Evolutionary conservation across 1,140 invertebrate species (phyloP), one percentile per base, ranked within the genome.

Genomic region (Zaprionus vittiger): DNA sequence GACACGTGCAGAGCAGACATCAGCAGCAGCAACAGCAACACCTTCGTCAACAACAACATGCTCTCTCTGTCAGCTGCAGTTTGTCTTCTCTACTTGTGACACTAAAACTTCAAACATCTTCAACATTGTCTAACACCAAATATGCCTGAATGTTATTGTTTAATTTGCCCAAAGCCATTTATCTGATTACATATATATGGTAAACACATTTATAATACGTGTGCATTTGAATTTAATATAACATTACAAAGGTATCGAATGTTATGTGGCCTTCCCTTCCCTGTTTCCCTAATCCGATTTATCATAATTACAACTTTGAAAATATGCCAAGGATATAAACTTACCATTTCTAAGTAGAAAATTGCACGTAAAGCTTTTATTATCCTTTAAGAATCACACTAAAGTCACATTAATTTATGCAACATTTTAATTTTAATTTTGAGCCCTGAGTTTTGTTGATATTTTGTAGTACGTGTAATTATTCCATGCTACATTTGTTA

Each of bases 1-100:
- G 15, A 56, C 54, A 56, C 54, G 54, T 28, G 54, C 54, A 56
- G 47, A 24, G 20, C 20, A 9, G n/a, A 47, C 47, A 52, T 15
- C 41, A 47, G 2, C 47, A 12, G 20, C n/a, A 12, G 2, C 9
- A 22, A n/a, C 15, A 49, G 17, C 47, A 49, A 49, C 47, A 49
- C 47, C 47, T 49, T 49, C 17, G 15, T 6, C 47, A 49, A 49
- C 47, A 52, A 52, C 20, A 24, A 52, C 47, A 17, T 12, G 20
- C 20, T 24, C 17, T 52, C 38, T 5, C 38, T 41, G 47, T 14
- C 20, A 52, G 20, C 20, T 52, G 47, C 47, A 52, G 47, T 20
- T 17, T 2, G 41, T 47, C 41, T 20, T 3, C n/a, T 47, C 41
- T 17, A 11, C n/a, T 44, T n/a, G 15, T 2, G 1, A 5, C 6